Evolutionary conservation across 2,113 vertebrate genomes (phyloP).

Genomic region (Lepus europaeus): DNA sequence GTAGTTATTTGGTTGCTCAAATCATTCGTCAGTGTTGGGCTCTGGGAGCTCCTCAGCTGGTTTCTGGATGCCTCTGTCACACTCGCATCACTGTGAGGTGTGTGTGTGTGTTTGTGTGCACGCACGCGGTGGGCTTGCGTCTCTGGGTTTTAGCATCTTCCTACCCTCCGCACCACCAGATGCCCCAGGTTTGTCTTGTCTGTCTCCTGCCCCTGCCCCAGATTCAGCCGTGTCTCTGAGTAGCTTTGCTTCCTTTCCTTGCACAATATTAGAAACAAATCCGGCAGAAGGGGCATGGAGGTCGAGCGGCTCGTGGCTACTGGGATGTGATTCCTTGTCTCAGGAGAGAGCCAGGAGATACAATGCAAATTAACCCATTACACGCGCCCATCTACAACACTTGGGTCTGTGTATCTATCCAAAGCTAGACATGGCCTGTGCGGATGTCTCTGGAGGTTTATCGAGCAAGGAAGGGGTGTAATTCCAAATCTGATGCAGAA

Average conservation of each 20-base stretch:
- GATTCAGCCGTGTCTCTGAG: not conserved
- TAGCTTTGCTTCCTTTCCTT: not conserved
- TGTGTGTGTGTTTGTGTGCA: not conserved
- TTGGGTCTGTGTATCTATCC: not conserved
- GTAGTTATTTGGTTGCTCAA: not conserved
- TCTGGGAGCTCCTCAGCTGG: not conserved
- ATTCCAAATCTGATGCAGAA: not conserved
- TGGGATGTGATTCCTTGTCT: not conserved
- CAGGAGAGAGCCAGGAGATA: not conserved
- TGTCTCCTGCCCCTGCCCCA: not conserved
- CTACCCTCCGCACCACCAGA: not conserved
- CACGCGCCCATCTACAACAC: not conserved
- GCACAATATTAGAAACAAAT: not conserved
- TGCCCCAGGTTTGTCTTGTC: not conserved
- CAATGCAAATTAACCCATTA: fast-evolving
- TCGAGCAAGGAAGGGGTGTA: not conserved
- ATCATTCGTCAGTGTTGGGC: not conserved
- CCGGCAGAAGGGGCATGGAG: no score
- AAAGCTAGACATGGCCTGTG: not conserved
- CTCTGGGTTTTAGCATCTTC: not conserved
- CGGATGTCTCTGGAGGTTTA: not conserved
- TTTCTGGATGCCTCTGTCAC: not conserved
- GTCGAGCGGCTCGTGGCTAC: not conserved
- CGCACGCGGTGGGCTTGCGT: not conserved
- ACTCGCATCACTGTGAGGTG: not conserved